Evolutionary conservation across 2,113 vertebrate species (phyloP).

Genomic region (Scomber scombrus): DNA sequence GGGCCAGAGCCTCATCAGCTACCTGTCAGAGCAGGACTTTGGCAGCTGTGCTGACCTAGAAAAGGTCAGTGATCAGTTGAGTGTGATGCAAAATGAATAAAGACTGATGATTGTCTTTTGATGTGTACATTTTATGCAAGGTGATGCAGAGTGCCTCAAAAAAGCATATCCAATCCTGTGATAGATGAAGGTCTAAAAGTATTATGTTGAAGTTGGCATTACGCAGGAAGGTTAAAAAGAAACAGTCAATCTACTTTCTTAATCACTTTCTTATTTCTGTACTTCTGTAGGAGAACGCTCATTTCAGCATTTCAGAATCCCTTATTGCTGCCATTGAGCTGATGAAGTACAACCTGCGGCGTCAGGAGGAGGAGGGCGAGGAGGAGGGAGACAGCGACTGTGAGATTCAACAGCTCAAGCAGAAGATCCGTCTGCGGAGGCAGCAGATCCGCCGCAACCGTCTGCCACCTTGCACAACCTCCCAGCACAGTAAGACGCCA

Average conservation of each 20-base stretch:
- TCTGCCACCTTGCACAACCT: slow-evolving; percentile 69
- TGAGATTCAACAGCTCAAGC: slow-evolving; percentile 98
- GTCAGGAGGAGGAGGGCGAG: slow-evolving; percentile 83
- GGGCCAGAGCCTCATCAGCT: slow-evolving; percentile 99
- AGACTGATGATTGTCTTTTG: background rate
- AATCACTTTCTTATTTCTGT: background rate
- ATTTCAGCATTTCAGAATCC: slow-evolving; percentile 98
- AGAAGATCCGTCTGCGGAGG: slow-evolving; percentile 94
- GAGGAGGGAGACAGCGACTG: slow-evolving; percentile 93
- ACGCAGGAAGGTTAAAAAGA: background rate
- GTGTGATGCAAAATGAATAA: background rate
- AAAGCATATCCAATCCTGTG: background rate
- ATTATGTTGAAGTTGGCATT: background rate
- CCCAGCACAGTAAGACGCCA: slow-evolving; percentile 72
- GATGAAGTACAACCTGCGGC: slow-evolving; percentile 97
- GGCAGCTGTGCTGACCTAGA: slow-evolving; percentile 99
- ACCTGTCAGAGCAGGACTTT: slow-evolving; percentile 99
- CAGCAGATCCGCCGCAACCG: slow-evolving; percentile 92
- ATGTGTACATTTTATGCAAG: too few species aligned
- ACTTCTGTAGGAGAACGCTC: slow-evolving; percentile 92
- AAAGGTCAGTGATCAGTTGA: slow-evolving; percentile 85
- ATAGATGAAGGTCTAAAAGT: background rate
- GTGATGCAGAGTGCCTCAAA: background rate
- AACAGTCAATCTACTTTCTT: background rate
- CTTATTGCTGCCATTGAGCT: slow-evolving; percentile 98